Evolutionary conservation across 2,113 vertebrate species (phyloP).

Genomic region (Alethe castanea): DNA sequence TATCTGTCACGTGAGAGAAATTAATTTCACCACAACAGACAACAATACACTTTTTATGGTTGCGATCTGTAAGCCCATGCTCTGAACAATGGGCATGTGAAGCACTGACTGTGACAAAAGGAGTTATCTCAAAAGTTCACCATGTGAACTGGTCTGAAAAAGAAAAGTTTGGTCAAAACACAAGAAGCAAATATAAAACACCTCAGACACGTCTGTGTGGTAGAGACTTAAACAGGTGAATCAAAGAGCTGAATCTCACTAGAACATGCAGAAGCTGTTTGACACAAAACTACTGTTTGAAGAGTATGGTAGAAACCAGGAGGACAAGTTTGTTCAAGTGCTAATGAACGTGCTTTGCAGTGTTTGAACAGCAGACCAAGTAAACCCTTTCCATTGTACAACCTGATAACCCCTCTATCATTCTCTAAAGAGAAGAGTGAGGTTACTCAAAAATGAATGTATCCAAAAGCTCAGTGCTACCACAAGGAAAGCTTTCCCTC

Average conservation of each 20-base stretch:
- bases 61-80: not conserved
- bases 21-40: not conserved
- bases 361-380: conserved; percentile 7
- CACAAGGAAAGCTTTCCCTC: not conserved
- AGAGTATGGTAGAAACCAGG: not conserved
- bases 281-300: not conserved
- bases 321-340: not conserved
- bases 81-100: not conserved
- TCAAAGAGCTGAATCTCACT: not conserved
- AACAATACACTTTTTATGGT: not conserved
- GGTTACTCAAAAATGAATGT: not conserved
- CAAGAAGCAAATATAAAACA: not conserved
- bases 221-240: not conserved
- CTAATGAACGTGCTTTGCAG: not conserved
- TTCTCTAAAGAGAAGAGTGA: not conserved
- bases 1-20: not conserved
- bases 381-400: not conserved
- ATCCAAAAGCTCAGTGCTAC: not conserved
- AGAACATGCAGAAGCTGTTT: not conserved
- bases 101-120: not conserved
- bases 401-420: not conserved
- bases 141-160: not conserved
- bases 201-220: not conserved
- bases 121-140: not conserved
- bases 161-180: not conserved